Evolutionary conservation across 1,140 invertebrate genomes (phyloP).

Genomic region (Papilio xuthus): DNA sequence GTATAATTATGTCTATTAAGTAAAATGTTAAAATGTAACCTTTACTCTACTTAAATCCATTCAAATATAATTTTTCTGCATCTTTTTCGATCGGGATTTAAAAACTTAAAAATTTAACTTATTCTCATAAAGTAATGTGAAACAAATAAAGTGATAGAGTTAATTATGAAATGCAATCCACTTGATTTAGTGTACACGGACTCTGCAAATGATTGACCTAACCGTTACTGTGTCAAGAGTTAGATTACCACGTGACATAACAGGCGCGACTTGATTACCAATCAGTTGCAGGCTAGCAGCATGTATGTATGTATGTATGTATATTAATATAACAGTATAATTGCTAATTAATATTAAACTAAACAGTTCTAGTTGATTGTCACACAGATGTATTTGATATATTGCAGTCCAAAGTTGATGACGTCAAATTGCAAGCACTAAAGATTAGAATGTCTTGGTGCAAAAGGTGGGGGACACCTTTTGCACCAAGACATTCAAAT

Average conservation of each 20-base stretch:
- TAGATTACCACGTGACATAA: conserved; percentile 2
- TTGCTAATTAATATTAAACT: not conserved
- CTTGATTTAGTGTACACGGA: not conserved
- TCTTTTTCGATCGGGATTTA: too few species aligned
- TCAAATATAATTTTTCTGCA: too few species aligned
- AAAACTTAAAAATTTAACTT: too few species aligned
- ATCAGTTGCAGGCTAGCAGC: not conserved
- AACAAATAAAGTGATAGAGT: not conserved
- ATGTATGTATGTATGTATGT: not conserved
- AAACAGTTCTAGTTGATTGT: not conserved
- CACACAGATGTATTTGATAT: not conserved
- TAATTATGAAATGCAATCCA: not conserved
- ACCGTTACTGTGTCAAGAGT: conserved; percentile 1
- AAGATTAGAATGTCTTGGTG: too few species aligned
- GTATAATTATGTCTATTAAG: too few species aligned
- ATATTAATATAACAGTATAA: not conserved
- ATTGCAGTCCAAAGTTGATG: not conserved
- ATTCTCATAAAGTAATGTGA: not conserved
- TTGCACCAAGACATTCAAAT: too few species aligned
- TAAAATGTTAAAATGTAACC: too few species aligned
- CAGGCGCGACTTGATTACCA: not conserved
- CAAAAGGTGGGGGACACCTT: too few species aligned
- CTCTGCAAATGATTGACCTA: conserved; percentile 3
- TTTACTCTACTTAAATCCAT: too few species aligned
- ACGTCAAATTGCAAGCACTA: not conserved